Evolutionary conservation across 35 echinoderm and acorn worm genomes (phyloP), one percentile per base, ranked within the genome.

Genomic region (Holothuria glaberrima): DNA sequence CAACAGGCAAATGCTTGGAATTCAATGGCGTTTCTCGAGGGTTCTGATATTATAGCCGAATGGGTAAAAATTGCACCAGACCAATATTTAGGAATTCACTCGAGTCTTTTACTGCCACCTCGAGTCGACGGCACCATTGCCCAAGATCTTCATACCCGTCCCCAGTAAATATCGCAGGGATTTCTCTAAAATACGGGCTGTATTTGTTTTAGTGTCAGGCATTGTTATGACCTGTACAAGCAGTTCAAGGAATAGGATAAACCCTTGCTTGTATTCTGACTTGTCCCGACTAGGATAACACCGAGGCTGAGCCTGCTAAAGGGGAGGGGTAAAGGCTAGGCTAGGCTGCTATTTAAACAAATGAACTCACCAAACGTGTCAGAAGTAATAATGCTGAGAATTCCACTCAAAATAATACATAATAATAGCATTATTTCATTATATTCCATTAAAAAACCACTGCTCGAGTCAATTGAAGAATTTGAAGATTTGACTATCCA

Each of bases 1-100:
- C 58, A 86, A 67, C 35, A 86, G 6, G 58, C 61, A 86, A 86
- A 86, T 21, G 58, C 83, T 67, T 35, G 30, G 21, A 86, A 62
- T 48, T 54, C 61, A 12, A 48, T 48, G 5, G 57, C n/a, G n/a
- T n/a, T n/a, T n/a, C n/a, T n/a, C n/a, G n/a, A n/a, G n/a, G n/a
- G n/a, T n/a, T n/a, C n/a, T n/a, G n/a, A n/a, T n/a, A n/a, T n/a
- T n/a, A n/a, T n/a, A n/a, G n/a, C n/a, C n/a, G n/a, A n/a, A 17
- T 65, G 6, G 62, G 28, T 0, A 65, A 6, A 28, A 86, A 66
- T 31, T 82, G 77, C 6, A 46, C 56, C 9, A 58, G 56, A 12
- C 56, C 46, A 82, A 54, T 52, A 20, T 28, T 28, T 7, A 7
- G 4, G 57, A 52, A 82, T 28, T 82, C 22, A 0, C 24, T 82